These are phyloP conservation scores for Procambarus clarkii DNA, from an alignment of 1,140 invertebrate genomes.

Conservation along the genomic window DNA sequence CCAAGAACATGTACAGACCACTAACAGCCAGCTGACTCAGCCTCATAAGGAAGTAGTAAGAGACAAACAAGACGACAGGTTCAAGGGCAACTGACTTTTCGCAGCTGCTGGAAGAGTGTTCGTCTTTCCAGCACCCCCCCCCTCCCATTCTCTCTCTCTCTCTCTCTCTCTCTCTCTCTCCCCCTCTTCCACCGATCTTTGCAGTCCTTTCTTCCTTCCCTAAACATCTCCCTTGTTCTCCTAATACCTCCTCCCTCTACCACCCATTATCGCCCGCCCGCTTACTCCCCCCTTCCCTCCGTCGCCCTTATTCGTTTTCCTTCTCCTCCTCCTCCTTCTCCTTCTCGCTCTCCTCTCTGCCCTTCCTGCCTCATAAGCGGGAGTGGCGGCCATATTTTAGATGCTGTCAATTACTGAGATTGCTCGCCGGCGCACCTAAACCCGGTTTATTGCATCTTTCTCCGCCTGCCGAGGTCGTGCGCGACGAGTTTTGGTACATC, in stretches of 20 bases:
- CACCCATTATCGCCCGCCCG: conserved; percentile 32
- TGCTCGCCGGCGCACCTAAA: conserved; percentile 65
- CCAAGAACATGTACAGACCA: no score
- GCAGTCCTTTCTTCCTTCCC: not conserved
- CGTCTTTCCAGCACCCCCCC: no score
- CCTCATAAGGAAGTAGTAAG: no score
- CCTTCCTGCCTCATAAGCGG: conserved; percentile 68
- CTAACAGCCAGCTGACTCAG: no score
- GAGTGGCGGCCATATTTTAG: conserved; percentile 72
- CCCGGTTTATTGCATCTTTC: conserved; percentile 66
- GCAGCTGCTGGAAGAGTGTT: no score
- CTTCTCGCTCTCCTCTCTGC: conserved; percentile 52
- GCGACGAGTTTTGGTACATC: conserved; percentile 25
- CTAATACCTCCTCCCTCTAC: conserved; percentile 47
- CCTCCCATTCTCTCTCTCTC: no score
- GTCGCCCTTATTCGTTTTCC: conserved; percentile 71
- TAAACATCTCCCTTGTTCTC: conserved; percentile 9
- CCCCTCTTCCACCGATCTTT: not conserved
- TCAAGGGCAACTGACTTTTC: no score
- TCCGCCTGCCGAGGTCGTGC: conserved; percentile 30
- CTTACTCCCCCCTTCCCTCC: conserved; percentile 18
- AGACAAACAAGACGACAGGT: no score
- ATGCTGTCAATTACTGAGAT: conserved; percentile 73
- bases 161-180: not conserved
- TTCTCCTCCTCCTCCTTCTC: conserved; percentile 60